Evolutionary conservation across 1,140 invertebrate species (phyloP).

Genomic region (Matsumurasca onukii): DNA sequence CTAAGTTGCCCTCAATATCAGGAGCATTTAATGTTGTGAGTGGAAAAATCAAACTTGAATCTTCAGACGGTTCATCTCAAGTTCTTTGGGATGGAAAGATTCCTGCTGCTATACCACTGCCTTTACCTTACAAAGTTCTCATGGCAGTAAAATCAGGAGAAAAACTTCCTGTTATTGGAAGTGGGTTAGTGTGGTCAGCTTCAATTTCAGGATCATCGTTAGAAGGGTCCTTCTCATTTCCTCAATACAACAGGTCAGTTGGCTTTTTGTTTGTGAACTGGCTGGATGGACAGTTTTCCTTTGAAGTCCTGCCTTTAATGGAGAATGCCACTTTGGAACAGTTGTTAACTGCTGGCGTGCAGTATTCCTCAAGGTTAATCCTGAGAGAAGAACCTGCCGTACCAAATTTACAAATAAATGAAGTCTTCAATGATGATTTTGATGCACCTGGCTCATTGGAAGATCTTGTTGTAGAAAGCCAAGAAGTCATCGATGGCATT

Average conservation of each 20-base stretch:
- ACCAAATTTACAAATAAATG: background rate
- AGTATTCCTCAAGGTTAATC: slow-evolving; percentile 23
- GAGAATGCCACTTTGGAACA: slow-evolving; percentile 12
- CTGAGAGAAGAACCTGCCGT: slow-evolving; percentile 4
- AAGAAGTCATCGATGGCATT: slow-evolving; percentile 25
- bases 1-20: background rate
- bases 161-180: slow-evolving; percentile 3
- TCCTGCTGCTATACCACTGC: slow-evolving; percentile 4
- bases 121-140: background rate
- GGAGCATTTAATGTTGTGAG: slow-evolving; percentile 2
- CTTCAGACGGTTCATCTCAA: background rate
- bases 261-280: slow-evolving; percentile 5
- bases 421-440: background rate
- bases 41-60: background rate
- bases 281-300: slow-evolving; percentile 17
- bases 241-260: slow-evolving; percentile 14
- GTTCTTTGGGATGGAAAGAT: background rate
- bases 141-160: background rate
- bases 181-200: slow-evolving; percentile 10
- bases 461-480: slow-evolving; percentile 26
- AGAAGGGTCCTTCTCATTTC: slow-evolving; percentile 23
- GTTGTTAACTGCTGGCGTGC: slow-evolving; percentile 17
- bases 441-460: slow-evolving; percentile 3
- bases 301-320: slow-evolving; percentile 15
- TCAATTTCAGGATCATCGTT: background rate